Conservation (phyloP, 1,140 invertebrate species). For the Drosophila murphyi region DNA sequence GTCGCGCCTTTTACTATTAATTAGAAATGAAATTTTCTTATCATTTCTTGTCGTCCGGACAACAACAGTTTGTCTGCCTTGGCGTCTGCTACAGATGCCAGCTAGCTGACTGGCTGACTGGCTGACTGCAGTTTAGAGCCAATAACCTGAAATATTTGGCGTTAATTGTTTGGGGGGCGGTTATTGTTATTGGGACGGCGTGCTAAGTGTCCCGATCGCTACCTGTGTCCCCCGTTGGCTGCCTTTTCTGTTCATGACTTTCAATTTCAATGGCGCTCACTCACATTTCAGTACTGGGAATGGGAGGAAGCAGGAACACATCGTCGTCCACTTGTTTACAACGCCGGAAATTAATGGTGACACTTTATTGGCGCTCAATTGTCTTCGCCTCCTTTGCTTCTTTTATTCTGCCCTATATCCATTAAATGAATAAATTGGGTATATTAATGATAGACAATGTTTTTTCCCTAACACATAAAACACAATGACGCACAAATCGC, state of each 20-base stretch:
- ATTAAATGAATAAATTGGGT: conserved; percentile 4
- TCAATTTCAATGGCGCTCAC: conserved; percentile 28
- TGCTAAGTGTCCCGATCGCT: conserved; percentile 23
- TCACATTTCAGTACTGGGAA: background rate
- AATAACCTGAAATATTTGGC: conserved; percentile 33
- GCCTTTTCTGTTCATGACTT: conserved; percentile 19
- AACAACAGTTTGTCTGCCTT: conserved; percentile 19
- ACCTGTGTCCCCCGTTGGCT: background rate
- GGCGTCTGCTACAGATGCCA: conserved; percentile 1
- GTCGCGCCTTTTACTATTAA: conserved; percentile 62
- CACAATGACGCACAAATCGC: no score
- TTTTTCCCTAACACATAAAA: background rate
- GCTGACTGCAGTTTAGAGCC: conserved; percentile 11
- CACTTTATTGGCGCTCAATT: conserved; percentile 45
- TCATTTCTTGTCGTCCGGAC: conserved; percentile 21
- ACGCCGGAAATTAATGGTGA: conserved; percentile 43
- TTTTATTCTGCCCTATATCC: conserved; percentile 9
- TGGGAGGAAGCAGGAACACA: conserved; percentile 1
- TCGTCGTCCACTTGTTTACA: conserved; percentile 33
- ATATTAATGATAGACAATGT: background rate
- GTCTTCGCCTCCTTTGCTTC: background rate
- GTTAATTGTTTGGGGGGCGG: conserved; percentile 26
- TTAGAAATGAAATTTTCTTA: conserved; percentile 34
- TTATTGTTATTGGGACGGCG: conserved; percentile 32
- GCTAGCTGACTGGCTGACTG: background rate